Conservation (phyloP, 2,888 invertebrate species). For the Xestia sexstrigata region DNA sequence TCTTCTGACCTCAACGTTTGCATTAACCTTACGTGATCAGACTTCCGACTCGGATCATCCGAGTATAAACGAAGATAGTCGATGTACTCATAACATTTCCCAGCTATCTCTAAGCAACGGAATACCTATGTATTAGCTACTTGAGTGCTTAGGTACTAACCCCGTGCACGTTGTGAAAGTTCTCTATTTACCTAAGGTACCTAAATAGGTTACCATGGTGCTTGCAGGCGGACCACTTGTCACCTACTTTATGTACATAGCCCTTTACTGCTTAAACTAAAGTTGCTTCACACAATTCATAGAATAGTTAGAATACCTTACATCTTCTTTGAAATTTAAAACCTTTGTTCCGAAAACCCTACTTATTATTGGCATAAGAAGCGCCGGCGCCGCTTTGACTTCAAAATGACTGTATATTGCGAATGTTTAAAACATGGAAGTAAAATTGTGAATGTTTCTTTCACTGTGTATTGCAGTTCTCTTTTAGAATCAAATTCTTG, state of each 20-base stretch:
- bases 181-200: slow-evolving; percentile 17
- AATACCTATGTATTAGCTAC: slow-evolving; percentile 1
- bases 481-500: neutral
- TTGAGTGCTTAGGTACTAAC: slow-evolving; percentile 15
- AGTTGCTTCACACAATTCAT: slow-evolving; percentile 19
- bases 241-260: slow-evolving; percentile 31
- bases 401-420: neutral
- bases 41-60: slow-evolving; percentile 20
- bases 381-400: neutral
- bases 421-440: slow-evolving; percentile 14
- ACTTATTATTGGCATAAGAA: slow-evolving; percentile 5
- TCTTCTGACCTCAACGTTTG: slow-evolving; percentile 9
- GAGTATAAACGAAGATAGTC: slow-evolving; percentile 25
- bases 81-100: slow-evolving; percentile 21
- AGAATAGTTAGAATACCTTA: neutral
- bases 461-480: neutral
- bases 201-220: slow-evolving; percentile 54
- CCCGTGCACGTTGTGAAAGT: slow-evolving; percentile 57
- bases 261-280: slow-evolving; percentile 20
- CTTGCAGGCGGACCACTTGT: slow-evolving; percentile 39
- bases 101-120: slow-evolving; percentile 14
- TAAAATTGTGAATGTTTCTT: neutral
- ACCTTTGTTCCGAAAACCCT: neutral
- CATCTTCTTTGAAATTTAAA: slow-evolving; percentile 21
- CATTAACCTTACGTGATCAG: slow-evolving; percentile 15